Evolutionary conservation across 2,113 vertebrate genomes (phyloP), one percentile per base, ranked within the genome.

Genomic region (Pygoscelis antarcticus): DNA sequence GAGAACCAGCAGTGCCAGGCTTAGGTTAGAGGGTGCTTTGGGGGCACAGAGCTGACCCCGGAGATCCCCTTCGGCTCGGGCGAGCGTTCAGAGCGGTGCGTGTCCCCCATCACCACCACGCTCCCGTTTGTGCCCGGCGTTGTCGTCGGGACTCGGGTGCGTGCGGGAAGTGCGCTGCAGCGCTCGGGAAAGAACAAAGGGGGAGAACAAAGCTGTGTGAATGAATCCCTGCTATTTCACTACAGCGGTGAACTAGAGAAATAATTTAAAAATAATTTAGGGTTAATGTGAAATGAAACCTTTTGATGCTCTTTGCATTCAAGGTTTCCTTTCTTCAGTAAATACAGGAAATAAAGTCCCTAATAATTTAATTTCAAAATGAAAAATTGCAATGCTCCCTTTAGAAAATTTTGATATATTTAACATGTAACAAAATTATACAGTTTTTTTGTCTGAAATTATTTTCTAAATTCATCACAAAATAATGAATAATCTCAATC

Each of bases 21-120:
- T 6, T 3, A 4, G 57, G 47, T 7, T 9, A 1, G 36, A 4
- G 57, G 68, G 19, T 13, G 1, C 15, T 22, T 10, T 7, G 44
- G 52, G 64, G 68, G 11, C n/a, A 13, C 10, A 2, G 44, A 21
- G 42, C 27, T 20, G 44, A 7, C 23, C n/a, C 57, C 20, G 1
- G 15, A 4, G 46, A 8, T 17, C 14, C 44, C n/a, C 34, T 2
- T 19, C 12, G 11, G 18, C 38, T 25, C 36, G 2, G 18, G 54
- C 32, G 18, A n/a, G 30, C 9, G 9, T 14, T 51, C 2, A 5
- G 47, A 9, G 30, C 46, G 5, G 36, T 1, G 38, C 7, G 19
- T 15, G 49, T 26, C 27, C 38, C 47, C 29, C 4, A 1, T 29
- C 47, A 5, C 30, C 57, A 23, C 23, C 3, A 2, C 3, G 7